phyloP scores from a whole-genome alignment of 2,888 invertebrate species.

The Synergus itoensis region DNA sequence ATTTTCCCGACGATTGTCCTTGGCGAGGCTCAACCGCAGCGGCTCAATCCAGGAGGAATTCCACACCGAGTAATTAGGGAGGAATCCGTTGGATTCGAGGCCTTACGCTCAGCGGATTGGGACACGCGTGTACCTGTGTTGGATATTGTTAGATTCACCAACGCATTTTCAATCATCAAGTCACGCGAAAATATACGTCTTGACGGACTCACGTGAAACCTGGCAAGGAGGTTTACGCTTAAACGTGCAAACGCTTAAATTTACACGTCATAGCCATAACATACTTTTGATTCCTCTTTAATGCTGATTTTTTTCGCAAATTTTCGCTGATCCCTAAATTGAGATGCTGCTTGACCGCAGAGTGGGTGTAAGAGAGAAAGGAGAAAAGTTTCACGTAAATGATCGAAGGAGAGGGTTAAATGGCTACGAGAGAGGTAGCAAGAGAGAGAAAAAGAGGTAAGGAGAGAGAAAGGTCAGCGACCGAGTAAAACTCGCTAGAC shows the following conservation, averaged over 20 bases:
- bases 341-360: conserved; percentile 5
- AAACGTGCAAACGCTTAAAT: too few relatives aligned
- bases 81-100: conserved; percentile 1
- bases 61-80: conserved; percentile 17
- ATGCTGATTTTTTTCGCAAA: not conserved
- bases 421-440: conserved; percentile 39
- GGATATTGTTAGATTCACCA: not conserved
- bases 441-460: conserved; percentile 44
- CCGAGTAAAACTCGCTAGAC: conserved; percentile 73
- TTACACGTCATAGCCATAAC: not conserved
- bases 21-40: conserved; percentile 3
- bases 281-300: not conserved
- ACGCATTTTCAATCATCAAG: not conserved
- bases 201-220: not conserved
- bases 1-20: conserved; percentile 6
- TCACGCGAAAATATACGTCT: not conserved
- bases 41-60: conserved; percentile 17
- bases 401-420: conserved; percentile 11
- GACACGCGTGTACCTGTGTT: too few relatives aligned
- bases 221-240: not conserved
- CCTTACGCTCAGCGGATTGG: not conserved
- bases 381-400: conserved; percentile 11
- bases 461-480: conserved; percentile 67
- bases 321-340: not conserved
- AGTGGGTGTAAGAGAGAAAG: conserved; percentile 2